Base-by-base conservation (phyloP, 2,888 invertebrate genomes). In the Drosophila trichaetosa region DNA sequence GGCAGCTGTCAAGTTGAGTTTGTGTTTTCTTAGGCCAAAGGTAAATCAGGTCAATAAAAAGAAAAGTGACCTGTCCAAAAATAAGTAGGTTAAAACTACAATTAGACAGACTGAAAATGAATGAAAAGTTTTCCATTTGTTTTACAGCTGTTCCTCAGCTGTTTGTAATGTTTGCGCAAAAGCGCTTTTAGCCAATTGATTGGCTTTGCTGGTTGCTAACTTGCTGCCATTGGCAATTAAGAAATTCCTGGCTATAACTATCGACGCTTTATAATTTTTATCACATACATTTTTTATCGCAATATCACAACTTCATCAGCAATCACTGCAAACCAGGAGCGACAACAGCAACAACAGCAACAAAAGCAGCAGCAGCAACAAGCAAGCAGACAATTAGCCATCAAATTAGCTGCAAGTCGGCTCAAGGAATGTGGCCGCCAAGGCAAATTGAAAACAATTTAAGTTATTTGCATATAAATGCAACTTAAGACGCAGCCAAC, bases 381-480 rank as follows among this genome's bases (percentile, higher is more conserved):
- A 73, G 69, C 82, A 62, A 66, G 69, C 73, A 68, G 76, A 87
- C 89, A 89, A 89, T 89, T 89, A 89, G 89, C 87, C 82, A 82
- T 87, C 76, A 89, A 89, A 89, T 90, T 88, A 90, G 89, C 85
- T 76, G 82, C 85, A 80, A 80, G 74, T 89, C 72, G 75, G 75
- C 81, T 59, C 73, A 77, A 87, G 89, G 89, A 89, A 89, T 89
- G 89, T 68, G 75, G 69, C 64, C 73, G 78, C 89, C 81, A 76
- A 82, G 87, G 87, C 85, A 89, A 87, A 89, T 89, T 89, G 85
- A 90, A 90, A 90, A 90, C 90, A 90, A 89, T 89, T 88, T 90
- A 85, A 90, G 80, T 80, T 87, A 89, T 89, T 88, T 90, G 90
- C 88, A 88, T 88, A 90, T 88, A 90, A 88, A 88, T 88, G 89